These are phyloP conservation scores for Aphidius colemani DNA, from an alignment of 2,888 invertebrate genomes.

Conservation along the genomic window DNA sequence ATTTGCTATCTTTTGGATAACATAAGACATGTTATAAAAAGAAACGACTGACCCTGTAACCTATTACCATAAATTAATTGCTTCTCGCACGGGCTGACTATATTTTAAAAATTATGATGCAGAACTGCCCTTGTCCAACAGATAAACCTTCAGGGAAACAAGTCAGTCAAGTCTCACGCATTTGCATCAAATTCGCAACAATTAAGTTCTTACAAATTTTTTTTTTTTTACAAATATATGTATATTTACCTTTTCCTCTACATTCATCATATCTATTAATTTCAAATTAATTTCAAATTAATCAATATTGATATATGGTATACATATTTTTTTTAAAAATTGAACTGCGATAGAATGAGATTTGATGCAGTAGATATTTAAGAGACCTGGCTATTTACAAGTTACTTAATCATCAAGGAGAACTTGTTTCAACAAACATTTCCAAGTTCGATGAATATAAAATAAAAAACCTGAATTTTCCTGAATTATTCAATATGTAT, in stretches of 20 bases:
- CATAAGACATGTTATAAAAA: conserved; percentile 1
- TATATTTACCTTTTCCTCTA: conserved; percentile 26
- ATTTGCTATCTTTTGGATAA: too few relatives aligned
- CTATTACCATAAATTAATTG: conserved; percentile 22
- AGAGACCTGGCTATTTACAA: background rate
- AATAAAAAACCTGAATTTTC: conserved; percentile 25
- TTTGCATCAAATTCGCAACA: background rate
- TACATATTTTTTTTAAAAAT: too few relatives aligned
- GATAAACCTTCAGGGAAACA: too few relatives aligned
- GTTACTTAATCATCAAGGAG: conserved; percentile 1
- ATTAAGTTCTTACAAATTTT: background rate
- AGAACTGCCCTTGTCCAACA: conserved; percentile 6
- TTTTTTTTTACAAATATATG: background rate
- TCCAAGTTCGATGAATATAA: background rate
- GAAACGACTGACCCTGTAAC: conserved; percentile 21
- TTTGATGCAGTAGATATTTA: background rate
- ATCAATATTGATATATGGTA: too few relatives aligned
- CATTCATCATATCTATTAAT: background rate
- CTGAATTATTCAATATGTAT: too few relatives aligned
- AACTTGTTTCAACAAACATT: conserved; percentile 4
- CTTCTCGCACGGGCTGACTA: conserved; percentile 19
- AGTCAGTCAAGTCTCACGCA: conserved; percentile 13
- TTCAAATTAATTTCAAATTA: too few relatives aligned
- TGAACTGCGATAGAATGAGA: too few relatives aligned
- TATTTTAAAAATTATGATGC: conserved; percentile 1